Evolutionary conservation across 2,113 vertebrate species (phyloP).

Genomic region (Pimephales promelas): DNA sequence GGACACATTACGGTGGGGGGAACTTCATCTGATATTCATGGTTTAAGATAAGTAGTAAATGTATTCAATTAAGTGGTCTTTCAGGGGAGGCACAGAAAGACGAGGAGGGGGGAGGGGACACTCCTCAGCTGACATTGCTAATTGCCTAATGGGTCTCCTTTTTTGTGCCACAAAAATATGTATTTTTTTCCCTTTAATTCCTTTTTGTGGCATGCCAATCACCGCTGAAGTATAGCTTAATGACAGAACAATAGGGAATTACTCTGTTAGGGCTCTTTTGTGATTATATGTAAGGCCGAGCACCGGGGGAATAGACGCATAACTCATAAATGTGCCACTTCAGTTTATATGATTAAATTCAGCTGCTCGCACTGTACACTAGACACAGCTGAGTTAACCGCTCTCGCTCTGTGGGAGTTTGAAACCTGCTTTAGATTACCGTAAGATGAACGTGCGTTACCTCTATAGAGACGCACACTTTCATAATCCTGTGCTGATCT

Average conservation of each 20-base stretch:
- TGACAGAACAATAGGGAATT: conserved; percentile 64
- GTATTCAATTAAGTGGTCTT: conserved; percentile 99
- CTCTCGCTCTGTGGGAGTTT: background rate
- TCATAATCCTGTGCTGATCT: background rate
- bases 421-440: conserved; percentile 24
- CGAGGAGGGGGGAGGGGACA: conserved; percentile 65
- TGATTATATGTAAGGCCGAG: conserved; percentile 53
- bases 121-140: conserved; percentile 97
- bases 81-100: conserved; percentile 74
- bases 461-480: background rate
- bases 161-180: conserved; percentile 69
- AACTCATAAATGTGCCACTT: conserved; percentile 44
- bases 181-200: conserved; percentile 62
- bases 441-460: background rate
- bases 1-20: conserved; percentile 96
- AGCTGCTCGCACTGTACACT: conserved; percentile 21
- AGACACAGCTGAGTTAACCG: conserved; percentile 40
- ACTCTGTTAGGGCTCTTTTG: conserved; percentile 55
- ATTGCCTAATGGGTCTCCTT: conserved; percentile 85
- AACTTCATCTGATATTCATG: conserved; percentile 99
- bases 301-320: conserved; percentile 24
- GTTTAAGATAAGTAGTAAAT: conserved; percentile 99
- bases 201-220: conserved; percentile 56
- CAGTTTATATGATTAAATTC: conserved; percentile 41
- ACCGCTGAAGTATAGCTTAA: conserved; percentile 53